A percentile compares a stretch with the other conserved stretches of the same genome.
Conservation (phyloP, 1,140 invertebrate species). For the Choristoneura fumiferana region DNA sequence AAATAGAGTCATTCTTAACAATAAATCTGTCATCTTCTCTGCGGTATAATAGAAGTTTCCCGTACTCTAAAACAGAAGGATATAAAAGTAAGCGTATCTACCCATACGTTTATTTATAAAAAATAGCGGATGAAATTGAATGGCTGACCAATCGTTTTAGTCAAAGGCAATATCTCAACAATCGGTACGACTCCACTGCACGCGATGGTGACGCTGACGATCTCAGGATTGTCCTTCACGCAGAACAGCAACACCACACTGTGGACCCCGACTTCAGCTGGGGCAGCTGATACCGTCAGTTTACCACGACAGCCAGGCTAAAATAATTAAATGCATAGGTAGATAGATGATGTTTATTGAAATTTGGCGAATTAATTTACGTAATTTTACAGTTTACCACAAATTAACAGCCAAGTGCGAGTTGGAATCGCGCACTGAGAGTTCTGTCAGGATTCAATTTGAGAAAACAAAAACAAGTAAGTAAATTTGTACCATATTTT, state of each 20-base stretch:
- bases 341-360: too few species aligned
- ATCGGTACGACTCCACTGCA: conserved; percentile 59
- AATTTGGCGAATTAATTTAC: too few species aligned
- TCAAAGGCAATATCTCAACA: conserved; percentile 60
- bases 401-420: too few species aligned
- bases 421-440: too few species aligned
- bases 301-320: conserved; percentile 62
- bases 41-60: conserved; percentile 61
- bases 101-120: too few species aligned
- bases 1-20: conserved; percentile 70
- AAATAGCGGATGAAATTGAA: background rate
- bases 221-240: conserved; percentile 66
- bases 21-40: conserved; percentile 67
- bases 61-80: conserved; percentile 49
- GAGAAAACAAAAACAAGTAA: too few species aligned
- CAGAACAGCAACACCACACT: conserved; percentile 52
- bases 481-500: too few species aligned
- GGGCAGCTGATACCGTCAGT: conserved; percentile 57
- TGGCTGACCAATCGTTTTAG: conserved; percentile 57
- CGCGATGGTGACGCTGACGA: conserved; percentile 50
- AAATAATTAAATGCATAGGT: conserved; percentile 19
- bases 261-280: conserved; percentile 50
- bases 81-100: background rate
- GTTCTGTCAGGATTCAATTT: too few species aligned
- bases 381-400: too few species aligned